Evolutionary conservation across 37 sponge, comb jelly and placozoan species (phyloP).

Genomic region (Chondrilla cf. caribensis): DNA sequence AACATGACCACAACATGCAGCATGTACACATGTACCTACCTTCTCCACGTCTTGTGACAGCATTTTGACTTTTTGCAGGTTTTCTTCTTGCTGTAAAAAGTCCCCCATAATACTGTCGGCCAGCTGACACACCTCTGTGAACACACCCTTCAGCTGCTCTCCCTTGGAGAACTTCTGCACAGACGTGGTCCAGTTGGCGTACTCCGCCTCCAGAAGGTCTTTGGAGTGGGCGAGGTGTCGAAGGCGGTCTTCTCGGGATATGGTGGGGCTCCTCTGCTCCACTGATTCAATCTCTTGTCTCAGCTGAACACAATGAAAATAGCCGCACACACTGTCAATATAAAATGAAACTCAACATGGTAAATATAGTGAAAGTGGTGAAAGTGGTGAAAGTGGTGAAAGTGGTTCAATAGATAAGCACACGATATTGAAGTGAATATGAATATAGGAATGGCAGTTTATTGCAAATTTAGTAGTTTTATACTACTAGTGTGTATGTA

Average conservation of each 20-base stretch:
- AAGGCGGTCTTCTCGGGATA: not conserved
- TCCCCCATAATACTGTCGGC: not conserved
- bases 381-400: too few species aligned
- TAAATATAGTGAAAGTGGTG: too few species aligned
- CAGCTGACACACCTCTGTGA: not conserved
- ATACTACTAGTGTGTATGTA: too few species aligned
- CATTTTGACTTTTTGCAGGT: not conserved
- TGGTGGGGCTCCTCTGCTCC: not conserved
- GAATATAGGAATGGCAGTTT: too few species aligned
- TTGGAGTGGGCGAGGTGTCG: not conserved
- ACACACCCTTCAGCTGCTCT: not conserved
- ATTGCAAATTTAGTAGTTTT: too few species aligned
- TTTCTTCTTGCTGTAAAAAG: not conserved
- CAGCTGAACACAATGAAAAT: not conserved
- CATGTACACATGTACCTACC: too few species aligned
- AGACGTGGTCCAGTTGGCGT: not conserved
- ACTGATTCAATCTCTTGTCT: not conserved
- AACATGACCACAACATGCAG: too few species aligned
- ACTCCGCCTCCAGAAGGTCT: not conserved
- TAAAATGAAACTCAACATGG: too few species aligned
- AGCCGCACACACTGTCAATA: too few species aligned
- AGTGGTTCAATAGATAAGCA: too few species aligned
- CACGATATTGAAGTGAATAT: too few species aligned
- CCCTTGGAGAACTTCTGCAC: not conserved
- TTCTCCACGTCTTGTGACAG: constrained; percentile 13